phyloP scores from a whole-genome alignment of 2,888 invertebrate genomes.

The Aromia moschata region DNA sequence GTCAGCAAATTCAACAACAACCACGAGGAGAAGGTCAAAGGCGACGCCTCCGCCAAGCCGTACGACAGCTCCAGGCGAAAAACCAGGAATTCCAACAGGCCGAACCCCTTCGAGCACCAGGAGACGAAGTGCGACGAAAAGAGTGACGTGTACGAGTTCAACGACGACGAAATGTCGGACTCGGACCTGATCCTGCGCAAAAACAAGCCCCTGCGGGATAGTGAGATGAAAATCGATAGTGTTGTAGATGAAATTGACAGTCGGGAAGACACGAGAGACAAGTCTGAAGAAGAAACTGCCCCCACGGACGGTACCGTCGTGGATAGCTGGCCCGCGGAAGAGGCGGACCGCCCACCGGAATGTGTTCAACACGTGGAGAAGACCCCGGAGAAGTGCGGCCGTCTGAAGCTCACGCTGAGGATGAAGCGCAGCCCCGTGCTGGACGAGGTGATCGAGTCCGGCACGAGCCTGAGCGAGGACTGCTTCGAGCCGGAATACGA shows the following conservation, averaged over 20 bases:
- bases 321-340: constrained; percentile 46
- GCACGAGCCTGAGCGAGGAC: constrained; percentile 74
- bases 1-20: constrained; percentile 30
- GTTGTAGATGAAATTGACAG: constrained; percentile 25
- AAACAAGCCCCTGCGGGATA: constrained; percentile 34
- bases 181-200: constrained; percentile 35
- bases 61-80: constrained; percentile 18
- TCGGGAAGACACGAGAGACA: constrained; percentile 36
- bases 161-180: constrained; percentile 46
- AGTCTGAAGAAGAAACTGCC: constrained; percentile 42
- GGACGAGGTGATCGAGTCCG: constrained; percentile 86
- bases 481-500: constrained; percentile 82
- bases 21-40: neutral
- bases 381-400: constrained; percentile 58
- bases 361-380: constrained; percentile 49
- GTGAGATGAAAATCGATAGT: constrained; percentile 27
- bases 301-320: constrained; percentile 60
- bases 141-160: constrained; percentile 63
- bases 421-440: constrained; percentile 88
- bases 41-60: neutral
- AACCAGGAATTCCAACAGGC: constrained; percentile 28
- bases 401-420: constrained; percentile 81
- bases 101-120: constrained; percentile 11
- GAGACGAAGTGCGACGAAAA: constrained; percentile 29
- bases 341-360: constrained; percentile 36